Base-by-base conservation (phyloP, 2,888 invertebrate species). In the Choristoneura rosaceana region DNA sequence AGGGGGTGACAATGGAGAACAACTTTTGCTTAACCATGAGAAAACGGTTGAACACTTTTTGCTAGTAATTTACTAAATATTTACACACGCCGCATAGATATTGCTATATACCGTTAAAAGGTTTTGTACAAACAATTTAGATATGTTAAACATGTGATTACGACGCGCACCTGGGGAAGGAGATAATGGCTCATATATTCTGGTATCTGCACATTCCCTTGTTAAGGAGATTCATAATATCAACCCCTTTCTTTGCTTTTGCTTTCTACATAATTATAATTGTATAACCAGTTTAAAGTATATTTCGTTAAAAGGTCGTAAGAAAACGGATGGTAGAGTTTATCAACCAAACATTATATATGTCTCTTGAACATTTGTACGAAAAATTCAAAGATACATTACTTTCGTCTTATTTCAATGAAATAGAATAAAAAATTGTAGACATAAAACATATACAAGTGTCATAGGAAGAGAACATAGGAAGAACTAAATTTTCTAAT, bases 71-170 rank as follows among this genome's bases (percentile, higher is more conserved):
- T 3, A 34, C 8, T 38, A 59, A 61, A 61, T 43, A 61, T 43
- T 34, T 25, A 7, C 47, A 12, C 5, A 9, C n/a, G 1, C 33
- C n/a, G 43, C 34, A 50, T 8, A 47, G 8, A 63, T 25, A 25
- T 25, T 25, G 0, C 25, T 2, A 63, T 63, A 63, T 25, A 43
- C 47, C 47, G 47, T 63, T 47, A 47, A 38, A 50, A 64, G n/a
- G 50, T 4, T 34, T 47, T 45, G 25, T 50, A 64, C 64, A 47
- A 63, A 63, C 63, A 64, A 64, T 64, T 34, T 64, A 50, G 33
- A 50, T 47, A 63, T 64, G 64, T 64, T 50, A 64, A 64, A 9
- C 62, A 50, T 50, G 64, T 50, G 33, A 59, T 59, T 59, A 41
- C 61, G 64, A 8, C 14, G 9, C 47, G 50, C 64, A 64, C 64